phyloP scores from a whole-genome alignment of 2,797 vertebrate species.

The Falco cherrug region DNA sequence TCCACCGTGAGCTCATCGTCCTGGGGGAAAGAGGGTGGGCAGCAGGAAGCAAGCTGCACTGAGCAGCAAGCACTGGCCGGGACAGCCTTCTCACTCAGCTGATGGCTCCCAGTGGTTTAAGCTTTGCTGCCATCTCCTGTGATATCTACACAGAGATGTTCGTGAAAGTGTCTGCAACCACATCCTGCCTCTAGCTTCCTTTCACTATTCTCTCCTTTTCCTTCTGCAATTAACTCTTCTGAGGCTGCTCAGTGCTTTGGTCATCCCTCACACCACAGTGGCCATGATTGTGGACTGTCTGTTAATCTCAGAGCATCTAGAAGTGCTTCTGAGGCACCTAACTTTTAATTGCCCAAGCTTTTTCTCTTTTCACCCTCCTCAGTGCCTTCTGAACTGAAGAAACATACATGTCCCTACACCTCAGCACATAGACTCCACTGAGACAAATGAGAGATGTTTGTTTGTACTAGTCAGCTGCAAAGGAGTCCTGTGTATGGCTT shows the following conservation, averaged over 20 bases:
- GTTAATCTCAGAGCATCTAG: background rate
- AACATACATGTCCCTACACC: background rate
- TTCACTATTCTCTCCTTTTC: background rate
- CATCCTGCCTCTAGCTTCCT: background rate
- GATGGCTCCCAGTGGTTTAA: background rate
- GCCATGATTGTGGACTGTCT: background rate
- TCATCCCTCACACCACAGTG: background rate
- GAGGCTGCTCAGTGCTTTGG: background rate
- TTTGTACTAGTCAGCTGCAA: background rate
- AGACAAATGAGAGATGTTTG: background rate
- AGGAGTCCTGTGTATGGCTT: background rate
- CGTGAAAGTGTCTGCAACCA: background rate
- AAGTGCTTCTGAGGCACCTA: background rate
- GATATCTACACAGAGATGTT: background rate
- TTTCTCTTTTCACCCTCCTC: background rate
- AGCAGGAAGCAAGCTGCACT: background rate
- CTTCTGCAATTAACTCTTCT: background rate
- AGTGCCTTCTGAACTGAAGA: background rate
- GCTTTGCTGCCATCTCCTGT: background rate
- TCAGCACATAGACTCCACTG: background rate
- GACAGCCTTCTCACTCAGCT: background rate
- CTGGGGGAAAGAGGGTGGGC: background rate
- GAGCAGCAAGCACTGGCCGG: background rate
- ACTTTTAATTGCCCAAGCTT: background rate
- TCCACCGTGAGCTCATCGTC: constrained; percentile 3